Evolutionary conservation across 2,888 invertebrate genomes (phyloP), one percentile per base, ranked within the genome.

Genomic region (Crepidodera aurea): DNA sequence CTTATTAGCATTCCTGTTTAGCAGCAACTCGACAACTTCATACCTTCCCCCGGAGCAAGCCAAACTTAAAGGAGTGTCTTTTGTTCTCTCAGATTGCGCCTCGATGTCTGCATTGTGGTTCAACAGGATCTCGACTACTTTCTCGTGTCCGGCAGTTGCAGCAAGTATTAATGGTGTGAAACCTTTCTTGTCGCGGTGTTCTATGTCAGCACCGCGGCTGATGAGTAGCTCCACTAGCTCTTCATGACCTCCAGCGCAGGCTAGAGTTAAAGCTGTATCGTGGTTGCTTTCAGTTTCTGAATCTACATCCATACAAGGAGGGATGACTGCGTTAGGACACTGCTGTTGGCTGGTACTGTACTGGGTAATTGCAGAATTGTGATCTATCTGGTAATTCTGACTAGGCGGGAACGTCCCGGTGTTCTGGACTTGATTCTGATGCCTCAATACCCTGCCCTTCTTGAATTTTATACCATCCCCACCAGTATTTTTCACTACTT

Each of bases 281-380:
- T 97, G 96, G 85, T 98, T 98, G 75, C 94, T 95, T 82, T 99
- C 98, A 0, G 98, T 99, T 84, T 96, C 96, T 5, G 96, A 95
- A 83, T 99, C 97, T 68, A 99, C 92, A 81, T 98, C 96, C 85
- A 95, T 92, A 70, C 88, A 85, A 65, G 79, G 81, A 53, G 84
- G 82, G 12, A 77, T 82, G 67, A 77, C 79, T n/a, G 71, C 34
- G 22, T 60, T 61, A 12, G 62, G 48, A 32, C 60, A 48, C 19
- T 58, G 64, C 15, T 61, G 66, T 27, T 59, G 68, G 5, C 69
- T 68, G 18, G 73, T 72, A 51, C 73, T 75, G 69, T 77, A 78
- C 61, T 78, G 78, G 12, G 76, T 77, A 40, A 78, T 77, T 7
- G 77, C 78, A 69, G 83, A 78, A 62, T 83, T 81, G 37, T 84